Evolutionary conservation across 2,888 invertebrate species (phyloP), one percentile per base, ranked within the genome.

Genomic region (Caenorhabditis sp.): DNA sequence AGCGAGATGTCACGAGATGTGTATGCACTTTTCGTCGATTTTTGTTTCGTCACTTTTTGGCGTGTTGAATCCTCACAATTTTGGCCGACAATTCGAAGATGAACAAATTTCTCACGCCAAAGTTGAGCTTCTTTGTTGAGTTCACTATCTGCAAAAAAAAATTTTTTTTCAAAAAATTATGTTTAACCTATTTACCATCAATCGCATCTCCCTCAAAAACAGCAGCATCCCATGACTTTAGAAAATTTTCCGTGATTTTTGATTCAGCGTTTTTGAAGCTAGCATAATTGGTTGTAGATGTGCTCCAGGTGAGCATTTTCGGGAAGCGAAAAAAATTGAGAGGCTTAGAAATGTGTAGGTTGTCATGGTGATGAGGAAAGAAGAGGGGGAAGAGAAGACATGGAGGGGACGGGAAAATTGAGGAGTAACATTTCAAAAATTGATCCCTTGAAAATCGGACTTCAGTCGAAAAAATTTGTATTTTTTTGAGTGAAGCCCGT

Each of bases 241-340:
- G 10, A 53, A 69, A 62, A 0, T 69, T 51, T 23, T 69, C 65
- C 0, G 64, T 64, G 6, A 54, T 50, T 60, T 53, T 55, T 0
- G 64, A 62, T 17, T 60, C 26, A 0, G 23, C n/a, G 21, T 50
- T 53, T 0, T 65, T 69, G 6, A 53, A 27, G 3, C 55, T 57
- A 17, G 10, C 14, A 17, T 17, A 43, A 43, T 43, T 17, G 1
- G 69, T 60, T 12, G 69, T 50, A 3, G 69, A 65, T 0, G 69
- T 69, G 58, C 61, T 65, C 69, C 69, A 69, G 8, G 69, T 69
- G 17, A 69, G 31, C 69, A 69, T 69, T 60, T 55, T 50, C 10
- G n/a, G 12, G 50, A 50, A 23, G 19, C 23, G 0, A 50, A 31
- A 51, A 19, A 23, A 50, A 12, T 24, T 5, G 6, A 10, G 31